Evolutionary conservation across 92 coral and sea anemone genomes (phyloP).

Genomic region (Epizoanthus rinbou): DNA sequence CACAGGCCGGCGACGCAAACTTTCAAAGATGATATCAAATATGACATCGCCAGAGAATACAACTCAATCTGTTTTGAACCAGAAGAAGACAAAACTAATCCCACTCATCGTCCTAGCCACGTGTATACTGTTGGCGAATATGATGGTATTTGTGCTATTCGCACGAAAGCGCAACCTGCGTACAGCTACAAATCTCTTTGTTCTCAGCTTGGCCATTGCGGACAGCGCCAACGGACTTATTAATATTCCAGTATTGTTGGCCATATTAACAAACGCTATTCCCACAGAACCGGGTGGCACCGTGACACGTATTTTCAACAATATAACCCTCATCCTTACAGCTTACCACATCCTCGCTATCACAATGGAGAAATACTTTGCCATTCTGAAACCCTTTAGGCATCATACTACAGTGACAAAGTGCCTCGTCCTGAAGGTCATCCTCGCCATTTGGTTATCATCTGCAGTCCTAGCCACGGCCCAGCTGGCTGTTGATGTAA

Average conservation of each 20-base stretch:
- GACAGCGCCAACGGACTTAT: conserved; percentile 22
- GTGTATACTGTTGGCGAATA: not conserved
- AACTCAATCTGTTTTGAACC: no score
- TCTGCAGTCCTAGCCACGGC: not conserved
- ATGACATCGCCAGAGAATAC: no score
- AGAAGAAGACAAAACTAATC: no score
- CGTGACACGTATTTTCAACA: not conserved
- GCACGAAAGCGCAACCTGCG: conserved; percentile 29
- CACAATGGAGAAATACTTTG: conserved; percentile 35
- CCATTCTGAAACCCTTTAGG: conserved; percentile 20
- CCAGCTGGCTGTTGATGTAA: not conserved
- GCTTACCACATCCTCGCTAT: conserved; percentile 29
- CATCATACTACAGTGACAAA: conserved; percentile 9
- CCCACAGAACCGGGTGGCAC: not conserved
- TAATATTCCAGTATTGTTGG: conserved; percentile 21
- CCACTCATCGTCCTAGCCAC: no score
- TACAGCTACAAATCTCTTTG: conserved; percentile 33
- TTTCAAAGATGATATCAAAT: no score
- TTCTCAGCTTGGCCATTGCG: conserved; percentile 28
- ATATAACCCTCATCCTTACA: conserved; percentile 22
- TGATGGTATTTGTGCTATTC: conserved; percentile 17
- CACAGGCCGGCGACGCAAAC: no score
- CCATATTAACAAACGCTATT: not conserved
- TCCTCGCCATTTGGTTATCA: not conserved
- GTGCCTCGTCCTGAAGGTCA: conserved; percentile 8